These are phyloP conservation scores for Chrysolina oricalcia DNA, from an alignment of 2,888 invertebrate species.

Conservation along the genomic window DNA sequence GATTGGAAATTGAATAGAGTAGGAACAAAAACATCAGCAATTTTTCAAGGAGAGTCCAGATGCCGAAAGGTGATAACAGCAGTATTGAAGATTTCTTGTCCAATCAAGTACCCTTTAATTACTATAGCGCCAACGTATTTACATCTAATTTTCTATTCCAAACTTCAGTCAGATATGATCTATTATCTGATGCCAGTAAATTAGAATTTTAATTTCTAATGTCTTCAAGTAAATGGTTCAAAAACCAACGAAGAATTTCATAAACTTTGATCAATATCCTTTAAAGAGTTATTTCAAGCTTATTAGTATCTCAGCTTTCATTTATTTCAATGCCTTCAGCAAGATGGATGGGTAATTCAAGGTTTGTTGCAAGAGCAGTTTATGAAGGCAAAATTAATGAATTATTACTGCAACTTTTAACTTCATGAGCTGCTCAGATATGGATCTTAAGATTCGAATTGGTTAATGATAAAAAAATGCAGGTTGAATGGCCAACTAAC, in stretches of 20 bases:
- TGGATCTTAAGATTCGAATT: no score
- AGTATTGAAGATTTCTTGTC: neutral
- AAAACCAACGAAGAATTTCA: neutral
- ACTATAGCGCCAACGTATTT: neutral
- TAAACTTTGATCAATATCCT: neutral
- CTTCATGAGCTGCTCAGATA: no score
- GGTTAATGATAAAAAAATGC: no score
- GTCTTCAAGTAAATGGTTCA: neutral
- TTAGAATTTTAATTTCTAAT: neutral
- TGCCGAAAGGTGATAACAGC: no score
- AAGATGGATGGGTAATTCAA: neutral
- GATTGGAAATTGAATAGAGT: no score
- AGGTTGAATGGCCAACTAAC: no score
- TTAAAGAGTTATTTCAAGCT: neutral
- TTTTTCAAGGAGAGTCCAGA: no score
- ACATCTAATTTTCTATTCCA: slow-evolving; percentile 18
- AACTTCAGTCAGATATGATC: slow-evolving; percentile 6
- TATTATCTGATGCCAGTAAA: slow-evolving; percentile 12
- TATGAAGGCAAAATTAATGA: no score
- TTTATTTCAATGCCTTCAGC: neutral
- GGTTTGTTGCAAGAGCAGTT: no score
- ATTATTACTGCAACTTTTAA: no score
- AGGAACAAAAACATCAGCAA: no score
- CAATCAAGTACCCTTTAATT: slow-evolving; percentile 7
- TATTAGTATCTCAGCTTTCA: neutral